phyloP scores from a whole-genome alignment of 2,797 vertebrate genomes.

The Tragopan temminckii region DNA sequence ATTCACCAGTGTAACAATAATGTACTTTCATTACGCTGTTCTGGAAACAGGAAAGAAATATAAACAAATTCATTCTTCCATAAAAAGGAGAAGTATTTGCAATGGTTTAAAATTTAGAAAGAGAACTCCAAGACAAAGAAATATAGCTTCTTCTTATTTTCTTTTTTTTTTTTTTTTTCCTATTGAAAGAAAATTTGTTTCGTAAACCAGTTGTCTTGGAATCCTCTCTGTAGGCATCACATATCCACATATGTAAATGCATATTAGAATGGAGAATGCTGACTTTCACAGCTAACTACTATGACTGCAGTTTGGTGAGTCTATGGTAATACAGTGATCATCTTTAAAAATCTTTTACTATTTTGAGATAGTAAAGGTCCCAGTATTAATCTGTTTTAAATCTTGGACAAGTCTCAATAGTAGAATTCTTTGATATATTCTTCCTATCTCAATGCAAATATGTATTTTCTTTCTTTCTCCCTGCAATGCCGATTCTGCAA shows the following conservation, averaged over 20 bases:
- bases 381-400: background rate
- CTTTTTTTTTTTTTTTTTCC: background rate
- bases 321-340: background rate
- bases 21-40: constrained; percentile 18
- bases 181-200: constrained; percentile 17
- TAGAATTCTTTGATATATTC: background rate
- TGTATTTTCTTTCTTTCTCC: background rate
- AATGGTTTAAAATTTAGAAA: constrained; percentile 41
- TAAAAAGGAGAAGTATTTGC: constrained; percentile 60
- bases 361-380: background rate
- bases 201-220: background rate
- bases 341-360: background rate
- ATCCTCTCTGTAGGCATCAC: background rate
- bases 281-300: background rate
- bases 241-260: background rate
- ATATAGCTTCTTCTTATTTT: background rate
- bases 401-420: background rate
- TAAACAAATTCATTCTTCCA: constrained; percentile 60
- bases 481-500: background rate
- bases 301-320: background rate
- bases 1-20: background rate
- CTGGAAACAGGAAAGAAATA: constrained; percentile 16
- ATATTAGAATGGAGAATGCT: background rate
- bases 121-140: constrained; percentile 2
- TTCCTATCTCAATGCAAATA: background rate